Conservation (phyloP, 2,113 vertebrate species). For the Carassius gibelio region DNA sequence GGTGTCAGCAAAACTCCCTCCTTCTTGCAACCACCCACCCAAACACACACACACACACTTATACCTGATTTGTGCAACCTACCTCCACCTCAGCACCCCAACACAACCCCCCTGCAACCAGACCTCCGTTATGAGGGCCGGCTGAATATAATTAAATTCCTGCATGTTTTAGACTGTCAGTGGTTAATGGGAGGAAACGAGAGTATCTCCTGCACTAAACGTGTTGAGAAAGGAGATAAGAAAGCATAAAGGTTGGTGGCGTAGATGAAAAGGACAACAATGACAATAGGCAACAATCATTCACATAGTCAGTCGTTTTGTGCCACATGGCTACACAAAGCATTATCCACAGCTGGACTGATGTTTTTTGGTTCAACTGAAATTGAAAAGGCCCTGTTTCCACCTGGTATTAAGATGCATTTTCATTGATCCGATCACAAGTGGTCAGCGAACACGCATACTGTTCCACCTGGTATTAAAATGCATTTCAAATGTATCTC, state of each 20-base stretch:
- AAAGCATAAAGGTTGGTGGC: constrained; percentile 64
- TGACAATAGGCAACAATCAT: constrained; percentile 29
- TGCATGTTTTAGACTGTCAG: constrained; percentile 70
- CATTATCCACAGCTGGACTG: background rate
- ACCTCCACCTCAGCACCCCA: constrained; percentile 49
- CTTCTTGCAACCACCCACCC: constrained; percentile 24
- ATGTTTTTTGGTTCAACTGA: background rate
- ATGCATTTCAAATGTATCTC: background rate
- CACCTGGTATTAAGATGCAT: background rate
- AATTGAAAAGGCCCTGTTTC: constrained; percentile 2
- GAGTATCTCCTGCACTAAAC: constrained; percentile 59
- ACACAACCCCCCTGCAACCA: background rate
- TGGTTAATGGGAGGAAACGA: constrained; percentile 69
- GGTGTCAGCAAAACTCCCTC: constrained; percentile 54
- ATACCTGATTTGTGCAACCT: constrained; percentile 69
- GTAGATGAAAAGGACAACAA: constrained; percentile 48
- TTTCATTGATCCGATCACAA: background rate
- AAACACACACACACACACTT: constrained; percentile 15
- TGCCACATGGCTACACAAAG: constrained; percentile 16
- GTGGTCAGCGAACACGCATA: background rate
- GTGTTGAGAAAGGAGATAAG: constrained; percentile 70
- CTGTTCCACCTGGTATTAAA: background rate
- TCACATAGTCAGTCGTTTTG: constrained; percentile 28
- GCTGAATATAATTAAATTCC: constrained; percentile 74
- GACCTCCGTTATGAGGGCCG: constrained; percentile 66